phyloP scores from a whole-genome alignment of 2,888 invertebrate species.

The Ochlodes sylvanus region DNA sequence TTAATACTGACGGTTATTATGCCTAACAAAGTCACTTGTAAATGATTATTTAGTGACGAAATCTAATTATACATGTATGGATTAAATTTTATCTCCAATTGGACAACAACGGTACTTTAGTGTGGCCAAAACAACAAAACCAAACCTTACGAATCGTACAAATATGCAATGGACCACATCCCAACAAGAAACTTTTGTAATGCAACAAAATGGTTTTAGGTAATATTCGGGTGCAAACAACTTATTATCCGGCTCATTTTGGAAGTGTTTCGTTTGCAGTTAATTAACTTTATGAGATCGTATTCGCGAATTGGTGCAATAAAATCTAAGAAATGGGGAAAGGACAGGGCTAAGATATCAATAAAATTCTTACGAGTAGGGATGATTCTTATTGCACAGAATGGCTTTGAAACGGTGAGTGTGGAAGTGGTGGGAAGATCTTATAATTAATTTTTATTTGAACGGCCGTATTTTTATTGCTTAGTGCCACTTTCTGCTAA shows the following conservation, averaged over 20 bases:
- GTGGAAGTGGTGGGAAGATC: neutral
- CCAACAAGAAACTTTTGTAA: constrained; percentile 46
- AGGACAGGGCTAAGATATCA: constrained; percentile 37
- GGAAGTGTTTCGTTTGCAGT: constrained; percentile 56
- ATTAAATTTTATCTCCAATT: too few relatives aligned
- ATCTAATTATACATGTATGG: too few relatives aligned
- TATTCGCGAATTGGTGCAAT: constrained; percentile 59
- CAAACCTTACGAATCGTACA: too few relatives aligned
- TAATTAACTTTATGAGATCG: constrained; percentile 63
- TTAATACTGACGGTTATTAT: too few relatives aligned
- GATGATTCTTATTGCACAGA: constrained; percentile 11
- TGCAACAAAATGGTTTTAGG: constrained; percentile 45
- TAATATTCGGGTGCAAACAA: constrained; percentile 44
- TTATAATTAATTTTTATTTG: neutral
- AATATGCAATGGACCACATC: too few relatives aligned
- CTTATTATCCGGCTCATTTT: constrained; percentile 51
- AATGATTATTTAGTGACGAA: too few relatives aligned
- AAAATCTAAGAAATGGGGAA: constrained; percentile 55
- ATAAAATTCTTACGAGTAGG: constrained; percentile 25
- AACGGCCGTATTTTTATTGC: too few relatives aligned
- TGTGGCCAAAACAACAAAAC: too few relatives aligned
- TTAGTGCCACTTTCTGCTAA: too few relatives aligned
- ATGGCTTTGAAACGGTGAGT: constrained; percentile 1
- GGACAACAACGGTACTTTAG: too few relatives aligned
- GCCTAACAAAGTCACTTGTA: too few relatives aligned